Conservation (phyloP, 1,140 invertebrate genomes). For the Trachymyrmex septentrionalis region DNA sequence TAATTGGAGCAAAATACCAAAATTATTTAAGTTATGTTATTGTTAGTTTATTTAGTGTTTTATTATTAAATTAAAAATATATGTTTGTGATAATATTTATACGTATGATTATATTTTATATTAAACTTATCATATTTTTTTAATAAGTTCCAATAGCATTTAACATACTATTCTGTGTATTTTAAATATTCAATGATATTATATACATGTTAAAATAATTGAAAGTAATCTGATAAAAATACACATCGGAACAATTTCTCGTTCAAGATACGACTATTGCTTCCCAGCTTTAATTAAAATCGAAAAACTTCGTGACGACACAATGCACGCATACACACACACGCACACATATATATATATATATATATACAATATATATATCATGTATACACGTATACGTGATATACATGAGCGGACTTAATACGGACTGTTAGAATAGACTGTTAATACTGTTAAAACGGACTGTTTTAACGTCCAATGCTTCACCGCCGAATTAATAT, state of each 20-base stretch:
- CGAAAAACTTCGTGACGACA: neutral
- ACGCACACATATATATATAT: too few species aligned
- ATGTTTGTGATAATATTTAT: neutral
- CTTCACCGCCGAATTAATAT: constrained; percentile 60
- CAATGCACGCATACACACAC: too few species aligned
- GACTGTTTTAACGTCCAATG: constrained; percentile 38
- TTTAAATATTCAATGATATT: neutral
- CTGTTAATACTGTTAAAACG: too few species aligned
- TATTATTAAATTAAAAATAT: neutral
- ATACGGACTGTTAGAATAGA: neutral
- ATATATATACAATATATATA: too few species aligned
- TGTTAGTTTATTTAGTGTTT: neutral
- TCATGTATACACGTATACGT: too few species aligned
- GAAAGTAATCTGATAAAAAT: neutral
- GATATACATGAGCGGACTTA: neutral
- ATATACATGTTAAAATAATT: neutral
- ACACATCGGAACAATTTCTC: neutral
- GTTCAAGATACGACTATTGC: neutral
- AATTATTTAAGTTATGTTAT: neutral
- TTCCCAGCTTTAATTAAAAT: constrained; percentile 32
- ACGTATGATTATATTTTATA: neutral
- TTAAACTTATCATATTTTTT: constrained; percentile 1
- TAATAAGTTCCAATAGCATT: neutral
- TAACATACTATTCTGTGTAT: neutral
- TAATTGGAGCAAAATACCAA: neutral